phyloP scores from a whole-genome alignment of 2,797 vertebrate genomes.

The Chiroxiphia lanceolata region DNA sequence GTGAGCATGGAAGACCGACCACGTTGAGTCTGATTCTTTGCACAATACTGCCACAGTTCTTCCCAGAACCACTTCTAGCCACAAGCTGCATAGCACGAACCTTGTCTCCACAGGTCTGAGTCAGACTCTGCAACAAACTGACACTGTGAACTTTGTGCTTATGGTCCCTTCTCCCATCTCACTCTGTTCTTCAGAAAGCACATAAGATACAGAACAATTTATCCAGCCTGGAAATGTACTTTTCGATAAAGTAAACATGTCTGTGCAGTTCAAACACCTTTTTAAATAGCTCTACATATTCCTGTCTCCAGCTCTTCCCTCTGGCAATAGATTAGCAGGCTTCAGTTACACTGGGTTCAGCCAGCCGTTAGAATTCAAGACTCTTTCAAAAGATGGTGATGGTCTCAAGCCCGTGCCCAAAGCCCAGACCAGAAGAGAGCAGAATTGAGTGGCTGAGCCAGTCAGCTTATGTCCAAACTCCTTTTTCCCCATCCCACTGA shows the following conservation, averaged over 20 bases:
- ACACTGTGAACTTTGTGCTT: not conserved
- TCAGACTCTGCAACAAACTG: not conserved
- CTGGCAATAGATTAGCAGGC: not conserved
- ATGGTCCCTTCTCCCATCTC: not conserved
- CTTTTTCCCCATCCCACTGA: not conserved
- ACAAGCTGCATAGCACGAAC: rapidly evolving
- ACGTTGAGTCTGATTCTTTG: not conserved
- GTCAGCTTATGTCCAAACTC: not conserved
- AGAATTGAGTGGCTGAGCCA: not conserved
- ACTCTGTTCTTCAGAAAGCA: not conserved
- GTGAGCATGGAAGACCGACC: not conserved
- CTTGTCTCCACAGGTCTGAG: not conserved
- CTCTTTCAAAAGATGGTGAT: not conserved
- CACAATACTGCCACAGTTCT: not conserved
- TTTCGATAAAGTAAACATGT: not conserved
- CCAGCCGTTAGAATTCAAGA: not conserved
- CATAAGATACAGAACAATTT: not conserved
- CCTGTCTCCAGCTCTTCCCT: not conserved
- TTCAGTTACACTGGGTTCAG: not conserved
- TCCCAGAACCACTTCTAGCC: not conserved
- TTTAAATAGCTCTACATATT: not conserved
- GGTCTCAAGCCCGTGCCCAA: not conserved
- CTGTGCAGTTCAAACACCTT: not conserved
- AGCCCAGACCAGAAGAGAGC: not conserved
- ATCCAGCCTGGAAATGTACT: not conserved